Conservation (phyloP, 1,140 invertebrate genomes). For the Bombus superbus region DNA sequence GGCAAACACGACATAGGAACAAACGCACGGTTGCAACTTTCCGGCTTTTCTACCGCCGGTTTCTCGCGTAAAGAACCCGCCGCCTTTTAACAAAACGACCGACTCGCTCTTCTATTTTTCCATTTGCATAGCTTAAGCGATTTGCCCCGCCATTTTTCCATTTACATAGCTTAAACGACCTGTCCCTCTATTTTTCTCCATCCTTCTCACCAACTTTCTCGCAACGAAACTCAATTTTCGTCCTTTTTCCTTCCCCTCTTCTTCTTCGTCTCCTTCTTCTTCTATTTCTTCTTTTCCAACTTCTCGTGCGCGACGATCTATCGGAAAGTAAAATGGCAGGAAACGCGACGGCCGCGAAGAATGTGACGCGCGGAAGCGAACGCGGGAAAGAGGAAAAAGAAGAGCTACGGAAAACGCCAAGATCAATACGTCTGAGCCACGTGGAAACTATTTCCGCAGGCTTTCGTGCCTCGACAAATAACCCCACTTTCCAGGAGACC, state of each 20-base stretch:
- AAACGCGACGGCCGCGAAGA: background rate
- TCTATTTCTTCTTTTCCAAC: too few species aligned
- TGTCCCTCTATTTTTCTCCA: constrained; percentile 30
- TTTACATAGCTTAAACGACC: constrained; percentile 47
- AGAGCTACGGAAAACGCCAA: constrained; percentile 25
- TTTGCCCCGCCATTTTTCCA: constrained; percentile 48
- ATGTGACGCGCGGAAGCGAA: background rate
- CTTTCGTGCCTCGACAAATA: constrained; percentile 58
- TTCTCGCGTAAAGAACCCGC: background rate
- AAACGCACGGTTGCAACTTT: background rate
- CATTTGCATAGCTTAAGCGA: constrained; percentile 50
- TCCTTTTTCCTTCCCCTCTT: background rate
- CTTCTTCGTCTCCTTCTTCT: background rate
- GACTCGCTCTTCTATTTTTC: constrained; percentile 25
- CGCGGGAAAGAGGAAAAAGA: background rate
- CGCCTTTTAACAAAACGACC: constrained; percentile 32
- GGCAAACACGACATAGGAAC: too few species aligned
- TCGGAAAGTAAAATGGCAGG: constrained; percentile 4
- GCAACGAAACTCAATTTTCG: constrained; percentile 23
- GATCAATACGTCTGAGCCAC: constrained; percentile 55
- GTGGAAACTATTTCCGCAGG: constrained; percentile 49
- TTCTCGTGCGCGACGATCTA: background rate
- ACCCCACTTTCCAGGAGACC: constrained; percentile 49
- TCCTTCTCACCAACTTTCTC: background rate
- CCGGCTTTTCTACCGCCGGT: background rate